Evolutionary conservation across 2,797 vertebrate genomes (phyloP), one percentile per base, ranked within the genome.

Genomic region (Propithecus deckenii): DNA sequence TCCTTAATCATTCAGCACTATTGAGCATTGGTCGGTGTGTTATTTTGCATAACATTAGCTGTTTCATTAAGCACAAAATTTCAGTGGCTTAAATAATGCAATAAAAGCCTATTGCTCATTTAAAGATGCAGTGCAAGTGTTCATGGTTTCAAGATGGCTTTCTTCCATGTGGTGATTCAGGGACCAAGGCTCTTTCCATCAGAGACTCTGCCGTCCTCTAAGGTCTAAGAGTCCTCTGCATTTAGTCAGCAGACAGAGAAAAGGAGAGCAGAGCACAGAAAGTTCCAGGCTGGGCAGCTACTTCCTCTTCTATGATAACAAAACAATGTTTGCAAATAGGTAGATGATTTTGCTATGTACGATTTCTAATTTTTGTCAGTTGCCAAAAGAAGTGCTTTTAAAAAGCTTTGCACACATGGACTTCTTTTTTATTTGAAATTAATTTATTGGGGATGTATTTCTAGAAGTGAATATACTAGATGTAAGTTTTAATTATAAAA

Each of bases 381-480:
- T 86, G 35, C 28, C 41, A 32, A 35, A 32, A 78, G 35, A 46
- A 93, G 11, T 72, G 79, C 30, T 94, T 94, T 90, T 75, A 87
- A 69, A 69, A 80, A 85, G 28, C 28, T 94, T 83, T 94, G 35
- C 50, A 43, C 10, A 86, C 86, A 46, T 67, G 43, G 43, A 55
- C 80, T 79, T 71, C 32, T 84, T 91, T 91, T 55, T 43, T 90
- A 65, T 76, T 84, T 92, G 57, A 90, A 23, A 61, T 83, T 72
- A 83, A 61, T 79, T 78, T 86, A 89, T 63, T 97, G 92, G 71
- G 28, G 15, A 63, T 94, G 46, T 65, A 48, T 55, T 95, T 94
- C 38, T 94, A 83, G 17, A 96, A 81, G 14, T 91, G 23, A 93
- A 4, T 57, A 15, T 86, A 81, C 15, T 89, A 22, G 35, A 14